Conservation (phyloP, 2,797 vertebrate species). For the Todus mexicanus region DNA sequence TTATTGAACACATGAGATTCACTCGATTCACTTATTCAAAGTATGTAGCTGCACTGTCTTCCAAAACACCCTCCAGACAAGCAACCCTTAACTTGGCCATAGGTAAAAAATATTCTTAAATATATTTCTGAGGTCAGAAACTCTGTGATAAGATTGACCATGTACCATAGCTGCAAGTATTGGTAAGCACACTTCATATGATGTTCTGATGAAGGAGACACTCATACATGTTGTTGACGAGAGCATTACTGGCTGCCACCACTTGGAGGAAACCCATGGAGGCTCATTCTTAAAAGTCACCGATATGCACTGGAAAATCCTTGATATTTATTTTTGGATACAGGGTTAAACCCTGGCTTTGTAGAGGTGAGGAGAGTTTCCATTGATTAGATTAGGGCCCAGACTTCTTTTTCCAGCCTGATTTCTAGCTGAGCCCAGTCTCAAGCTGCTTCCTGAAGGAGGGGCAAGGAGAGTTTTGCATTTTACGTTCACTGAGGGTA, state of each 20-base stretch:
- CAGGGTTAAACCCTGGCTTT: constrained; percentile 21
- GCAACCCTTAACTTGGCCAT: background rate
- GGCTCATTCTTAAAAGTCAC: background rate
- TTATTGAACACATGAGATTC: background rate
- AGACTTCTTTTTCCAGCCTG: constrained; percentile 47
- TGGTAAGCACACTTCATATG: background rate
- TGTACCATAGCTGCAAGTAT: background rate
- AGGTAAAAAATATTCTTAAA: background rate
- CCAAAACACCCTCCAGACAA: background rate
- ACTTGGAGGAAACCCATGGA: background rate
- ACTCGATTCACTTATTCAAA: background rate
- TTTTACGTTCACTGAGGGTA: background rate
- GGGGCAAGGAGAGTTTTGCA: background rate
- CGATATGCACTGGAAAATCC: constrained; percentile 21
- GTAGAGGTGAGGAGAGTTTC: constrained; percentile 34
- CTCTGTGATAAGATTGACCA: fast-evolving
- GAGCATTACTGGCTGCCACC: background rate
- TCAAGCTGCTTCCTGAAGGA: constrained; percentile 24
- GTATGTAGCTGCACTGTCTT: background rate
- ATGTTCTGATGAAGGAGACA: background rate
- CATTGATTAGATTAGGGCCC: constrained; percentile 53
- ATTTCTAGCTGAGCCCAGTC: background rate
- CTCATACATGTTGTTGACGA: background rate
- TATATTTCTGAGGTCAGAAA: background rate
- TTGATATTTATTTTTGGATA: constrained; percentile 42